Evolutionary conservation across 2,888 invertebrate genomes (phyloP), one percentile per base, ranked within the genome.

Genomic region (Ectemnius cavifrons): DNA sequence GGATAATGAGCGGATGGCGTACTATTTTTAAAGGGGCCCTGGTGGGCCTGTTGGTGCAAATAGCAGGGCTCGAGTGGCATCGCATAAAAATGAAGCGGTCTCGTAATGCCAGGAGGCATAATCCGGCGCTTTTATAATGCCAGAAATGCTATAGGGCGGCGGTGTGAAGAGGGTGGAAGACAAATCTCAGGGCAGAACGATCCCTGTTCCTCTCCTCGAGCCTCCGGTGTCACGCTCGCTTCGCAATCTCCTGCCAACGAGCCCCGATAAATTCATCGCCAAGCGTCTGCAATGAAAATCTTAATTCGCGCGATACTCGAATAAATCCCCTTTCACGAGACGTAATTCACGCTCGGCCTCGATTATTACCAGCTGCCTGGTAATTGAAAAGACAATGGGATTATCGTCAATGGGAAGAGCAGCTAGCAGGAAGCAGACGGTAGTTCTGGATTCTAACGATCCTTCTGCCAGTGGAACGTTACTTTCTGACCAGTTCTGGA

Each of bases 1-100:
- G 37, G 37, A 37, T 52, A 16, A 16, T 49, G 49, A 52, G 66
- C 65, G 62, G 65, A 71, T 67, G 71, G 65, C 62, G 59, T 75
- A 77, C 65, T 74, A 57, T 77, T 74, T 63, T 56, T 49, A 52
- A 67, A 65, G 68, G 23, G 52, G 60, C 59, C 66, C 67, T 77
- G 37, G 37, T 71, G 67, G 75, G 65, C 62, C 63, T 63, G 67
- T 77, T 63, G 60, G 65, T 8, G 57, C 56, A 28, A 75, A 68
- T 71, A 68, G 65, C 60, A 62, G 67, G 74, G 49, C 58, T 45
- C 23, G 60, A 47, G 59, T 28, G 45, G 56, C 14, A 18, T 16
- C 27, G n/a, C 61, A 56, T 52, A 63, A 52, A 58, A 58, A 46
- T 27, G 18, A 63, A 71, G 67, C 57, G 60, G 11, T 63, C 28